Evolutionary conservation across 2,888 invertebrate genomes (phyloP), one percentile per base, ranked within the genome.

Genomic region (Microplitis deprimator): DNA sequence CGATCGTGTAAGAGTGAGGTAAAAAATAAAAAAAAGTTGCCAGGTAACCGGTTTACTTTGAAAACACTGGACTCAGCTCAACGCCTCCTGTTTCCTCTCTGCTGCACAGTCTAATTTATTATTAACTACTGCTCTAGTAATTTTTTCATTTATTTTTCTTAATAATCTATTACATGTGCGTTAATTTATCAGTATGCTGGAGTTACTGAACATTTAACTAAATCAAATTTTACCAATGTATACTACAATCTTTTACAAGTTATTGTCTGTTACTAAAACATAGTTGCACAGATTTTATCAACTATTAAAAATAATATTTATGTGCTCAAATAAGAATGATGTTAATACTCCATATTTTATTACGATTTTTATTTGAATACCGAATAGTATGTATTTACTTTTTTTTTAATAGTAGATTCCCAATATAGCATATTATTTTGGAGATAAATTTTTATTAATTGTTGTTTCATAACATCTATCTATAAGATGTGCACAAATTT

Each of bases 31-130:
- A 29, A 29, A 29, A 29, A 29, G 69, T 76, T 75, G 72, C 69
- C 77, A 75, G 75, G 78, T 77, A 81, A 81, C 80, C 80, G 80
- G 80, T 81, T 65, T 65, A 65, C 65, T 65, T 76, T 62, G 72
- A 68, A 65, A 77, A 16, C 69, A 71, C 71, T 77, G 62, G 70
- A 75, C 77, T 72, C 74, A 76, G 71, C 75, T 72, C 72, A 75
- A 79, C 80, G 79, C 78, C 78, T 77, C 78, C 71, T 79, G 77
- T 78, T 80, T 80, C 80, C 77, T 78, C 77, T 78, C 74, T 72
- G 62, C 50, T 40, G 67, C 68, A 61, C 72, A 77, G 79, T 80
- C 62, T 68, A 38, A 77, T 79, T 68, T 65, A 79, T 79, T 77
- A 77, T 76, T 50, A 59, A 73, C 75, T 75, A 50, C 41, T 40